Evolutionary conservation across 2,797 vertebrate genomes (phyloP).

Genomic region (Tenualosa thibaudeaui): DNA sequence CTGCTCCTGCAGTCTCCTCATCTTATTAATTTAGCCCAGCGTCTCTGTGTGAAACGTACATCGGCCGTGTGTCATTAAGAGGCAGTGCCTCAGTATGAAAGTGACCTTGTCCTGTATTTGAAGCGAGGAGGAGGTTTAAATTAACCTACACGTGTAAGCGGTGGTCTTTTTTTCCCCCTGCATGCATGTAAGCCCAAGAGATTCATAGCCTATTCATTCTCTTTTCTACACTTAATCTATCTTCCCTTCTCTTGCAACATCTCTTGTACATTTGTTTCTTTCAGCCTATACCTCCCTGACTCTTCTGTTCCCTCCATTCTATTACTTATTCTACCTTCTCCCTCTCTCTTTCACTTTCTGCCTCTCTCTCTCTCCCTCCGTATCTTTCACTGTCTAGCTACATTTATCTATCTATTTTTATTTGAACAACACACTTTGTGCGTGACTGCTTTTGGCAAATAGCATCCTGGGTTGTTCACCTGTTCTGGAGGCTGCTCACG

Average conservation of each 20-base stretch:
- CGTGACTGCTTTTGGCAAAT: not conserved
- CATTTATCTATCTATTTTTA: not conserved
- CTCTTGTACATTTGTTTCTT: not conserved
- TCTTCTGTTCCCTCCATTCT: not conserved
- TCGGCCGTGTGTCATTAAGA: not conserved
- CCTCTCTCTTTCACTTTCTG: not conserved
- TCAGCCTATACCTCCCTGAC: not conserved
- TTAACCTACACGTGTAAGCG: conserved; percentile 6
- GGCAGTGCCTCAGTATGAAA: not conserved
- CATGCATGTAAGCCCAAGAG: not conserved
- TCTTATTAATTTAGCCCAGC: not conserved
- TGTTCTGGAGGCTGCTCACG: not conserved
- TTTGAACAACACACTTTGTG: not conserved
- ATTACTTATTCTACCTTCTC: not conserved
- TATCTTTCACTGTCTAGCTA: not conserved
- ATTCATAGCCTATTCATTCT: not conserved
- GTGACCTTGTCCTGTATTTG: not conserved
- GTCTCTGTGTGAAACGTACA: not conserved
- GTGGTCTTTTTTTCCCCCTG: not conserved
- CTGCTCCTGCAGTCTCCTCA: not conserved
- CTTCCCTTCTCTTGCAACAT: not conserved
- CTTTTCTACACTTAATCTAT: not conserved
- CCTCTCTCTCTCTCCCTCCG: too few relatives aligned
- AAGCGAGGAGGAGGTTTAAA: not conserved
- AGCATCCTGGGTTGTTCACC: conserved; percentile 5